phyloP scores from a whole-genome alignment of 2,888 invertebrate genomes.

The Aphelenchoides bicaudatus region DNA sequence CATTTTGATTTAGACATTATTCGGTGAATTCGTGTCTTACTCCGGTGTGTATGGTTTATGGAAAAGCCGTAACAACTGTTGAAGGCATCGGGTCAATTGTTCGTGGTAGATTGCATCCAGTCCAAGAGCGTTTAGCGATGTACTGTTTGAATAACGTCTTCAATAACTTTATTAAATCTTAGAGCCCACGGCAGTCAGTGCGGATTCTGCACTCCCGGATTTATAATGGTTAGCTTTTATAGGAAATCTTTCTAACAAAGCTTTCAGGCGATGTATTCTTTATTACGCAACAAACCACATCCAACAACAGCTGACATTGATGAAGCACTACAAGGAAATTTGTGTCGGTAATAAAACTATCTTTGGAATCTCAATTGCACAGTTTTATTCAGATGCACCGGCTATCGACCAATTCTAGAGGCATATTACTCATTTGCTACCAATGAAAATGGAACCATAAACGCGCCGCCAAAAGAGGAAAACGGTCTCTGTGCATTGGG shows the following conservation, averaged over 20 bases:
- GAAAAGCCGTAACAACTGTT: slow-evolving; percentile 82
- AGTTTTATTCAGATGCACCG: slow-evolving; percentile 89
- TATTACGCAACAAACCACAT: slow-evolving; percentile 72
- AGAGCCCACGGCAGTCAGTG: slow-evolving; percentile 85
- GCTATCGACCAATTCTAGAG: slow-evolving; percentile 86
- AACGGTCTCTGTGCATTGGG: slow-evolving; percentile 45
- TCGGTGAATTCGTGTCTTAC: slow-evolving; percentile 81
- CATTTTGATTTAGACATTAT: slow-evolving; percentile 43
- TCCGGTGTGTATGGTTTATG: slow-evolving; percentile 81
- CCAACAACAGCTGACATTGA: slow-evolving; percentile 64
- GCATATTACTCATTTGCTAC: slow-evolving; percentile 69
- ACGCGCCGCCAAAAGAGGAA: slow-evolving; percentile 11
- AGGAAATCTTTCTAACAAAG: background rate
- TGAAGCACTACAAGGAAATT: slow-evolving; percentile 48
- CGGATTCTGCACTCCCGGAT: slow-evolving; percentile 90
- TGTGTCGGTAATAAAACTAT: slow-evolving; percentile 16
- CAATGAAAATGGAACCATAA: slow-evolving; percentile 19
- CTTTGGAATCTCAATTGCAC: slow-evolving; percentile 64
- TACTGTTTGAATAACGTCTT: slow-evolving; percentile 21
- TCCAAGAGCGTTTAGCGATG: slow-evolving; percentile 66
- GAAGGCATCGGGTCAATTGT: slow-evolving; percentile 84
- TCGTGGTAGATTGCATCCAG: slow-evolving; percentile 72
- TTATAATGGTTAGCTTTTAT: slow-evolving; percentile 78
- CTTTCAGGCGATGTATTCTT: slow-evolving; percentile 71
- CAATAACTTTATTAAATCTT: slow-evolving; percentile 11